Base-by-base conservation (phyloP, 2,797 vertebrate species). In the Mormyrops attenuatus region DNA sequence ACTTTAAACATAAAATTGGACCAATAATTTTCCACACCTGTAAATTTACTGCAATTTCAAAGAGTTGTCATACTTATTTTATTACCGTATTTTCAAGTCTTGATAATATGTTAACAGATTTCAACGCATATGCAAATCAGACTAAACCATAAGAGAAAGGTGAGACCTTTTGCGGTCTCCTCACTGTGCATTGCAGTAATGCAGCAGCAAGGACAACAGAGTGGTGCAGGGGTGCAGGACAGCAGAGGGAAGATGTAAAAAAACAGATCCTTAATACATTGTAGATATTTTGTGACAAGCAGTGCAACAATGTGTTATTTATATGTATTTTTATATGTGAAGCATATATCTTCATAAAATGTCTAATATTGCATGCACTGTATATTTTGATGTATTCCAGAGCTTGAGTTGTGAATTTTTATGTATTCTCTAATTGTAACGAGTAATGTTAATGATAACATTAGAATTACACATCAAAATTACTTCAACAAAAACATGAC, bases 231-330 rank as follows among this genome's bases (percentile, higher is more conserved):
- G 3, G 15, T 87, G 30, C 86, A 87, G 30, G 53, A 57, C 53
- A 41, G 30, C 20, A 60, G 53, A 20, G 20, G 26, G 5, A 84
- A 49, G 26, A 7, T 86, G 50, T 38, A 66, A 13, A 20, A 87
- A 41, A 87, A 30, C 22, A 3, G 84, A 38, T 38, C 34, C 44
- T 55, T 63, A 60, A 89, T 91, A 85, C 47, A 88, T 85, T 93
- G 63, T 93, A 92, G 94, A 93, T 93, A 94, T 93, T 92, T 94
- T 88, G 96, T 98, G 97, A 96, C 97, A 97, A 96, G 94, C 93
- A 93, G 93, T 93, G 90, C 93, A 84, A 77, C 52, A n/a, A 26
- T 94, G 91, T 92, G 94, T 95, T 49, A 9, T 63, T 87, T 34
- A 9, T 88, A 60, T 44, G 88, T 89, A 30, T 90, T 73, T 88